Evolutionary conservation across 2,113 vertebrate species (phyloP), one percentile per base, ranked within the genome.

Genomic region (Crocuta crocuta): DNA sequence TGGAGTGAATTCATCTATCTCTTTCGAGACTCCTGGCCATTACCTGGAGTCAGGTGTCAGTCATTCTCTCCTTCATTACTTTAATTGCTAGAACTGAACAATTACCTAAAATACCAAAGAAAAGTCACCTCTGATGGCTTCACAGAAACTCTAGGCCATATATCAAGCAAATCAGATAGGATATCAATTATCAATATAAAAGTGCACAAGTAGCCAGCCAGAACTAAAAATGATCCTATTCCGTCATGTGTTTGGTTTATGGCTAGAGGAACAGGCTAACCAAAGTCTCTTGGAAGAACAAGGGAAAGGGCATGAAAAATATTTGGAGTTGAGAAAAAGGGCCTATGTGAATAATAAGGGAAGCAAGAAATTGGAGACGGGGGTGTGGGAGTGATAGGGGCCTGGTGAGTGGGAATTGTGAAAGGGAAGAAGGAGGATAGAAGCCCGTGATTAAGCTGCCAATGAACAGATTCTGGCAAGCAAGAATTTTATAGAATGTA

Each of bases 131-230:
- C 65, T 79, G n/a, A 83, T 82, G 45, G 45, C 53, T 92, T 97
- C 50, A 82, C 53, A 43, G 68, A 97, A 93, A 88, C 71, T 84
- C 13, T 50, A 95, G 43, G 66, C 83, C 55, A 7, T 55, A n/a
- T 89, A 63, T 91, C 55, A 90, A 95, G 50, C 66, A 96, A 97
- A 98, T 74, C 21, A 93, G 81, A 82, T 94, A 84, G 66, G 35
- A 87, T 95, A 84, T 92, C 58, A 89, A 61, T 96, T 95, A 85
- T 96, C 83, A 71, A 45, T 92, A 48, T 94, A 88, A 95, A 89
- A 92, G 45, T 68, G 9, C 21, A 68, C 35, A 50, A 86, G 55
- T 89, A 94, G 92, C 74, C 70, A 95, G 63, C 50, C n/a, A 68
- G 93, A 93, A 95, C 86, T 83, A 83, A 95, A 71, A 61, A 84